Base-by-base conservation (phyloP, 92 coral and sea anemone genomes). In the Meandrina meandrites region DNA sequence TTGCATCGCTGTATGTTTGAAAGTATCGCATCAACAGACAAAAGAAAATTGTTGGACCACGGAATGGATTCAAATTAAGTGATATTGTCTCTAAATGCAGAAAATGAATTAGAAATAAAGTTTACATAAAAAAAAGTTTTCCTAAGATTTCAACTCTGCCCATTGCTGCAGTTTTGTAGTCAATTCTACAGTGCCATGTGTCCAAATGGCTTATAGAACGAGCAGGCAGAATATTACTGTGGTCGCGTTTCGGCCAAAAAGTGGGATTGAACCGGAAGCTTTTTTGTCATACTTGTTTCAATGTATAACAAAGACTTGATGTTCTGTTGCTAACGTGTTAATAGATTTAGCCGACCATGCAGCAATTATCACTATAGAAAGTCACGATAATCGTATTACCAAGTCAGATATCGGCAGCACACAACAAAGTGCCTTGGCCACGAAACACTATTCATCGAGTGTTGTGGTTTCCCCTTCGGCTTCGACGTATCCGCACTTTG, bases 391-490 rank as follows among this genome's bases (percentile, higher is more conserved):
- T 72, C 79, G 31, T 32, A 71, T 83, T 73, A 69, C 37, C 76
- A 67, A 31, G 62, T 83, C 86, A 40, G n/a, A 45, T 11, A 16
- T 82, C 64, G 31, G 2, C 22, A 30, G 64, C 18, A 2, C 32
- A 27, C 48, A 48, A 82, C 78, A 68, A 69, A 82, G 78, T 11
- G 2, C 19, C 47, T 30, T 69, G 24, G 32, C 34, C 47, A 3
- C 40, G 60, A 57, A 21, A 31, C 30, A 4, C n/a, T 57, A 27
- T 5, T 81, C 28, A 69, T 5, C 21, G 11, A 48, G 31, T 53
- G 16, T 31, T 70, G 86, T 40, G 86, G 86, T 82, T 82, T 69
- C 86, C 64, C 69, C 47, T 45, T 67, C 40, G 82, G 58, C 16
- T 64, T 40, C 5, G 15, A 24, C 40, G 37, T 45, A 67, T 48